phyloP scores from a whole-genome alignment of 2,888 invertebrate species.

The Drosophila mimetica region DNA sequence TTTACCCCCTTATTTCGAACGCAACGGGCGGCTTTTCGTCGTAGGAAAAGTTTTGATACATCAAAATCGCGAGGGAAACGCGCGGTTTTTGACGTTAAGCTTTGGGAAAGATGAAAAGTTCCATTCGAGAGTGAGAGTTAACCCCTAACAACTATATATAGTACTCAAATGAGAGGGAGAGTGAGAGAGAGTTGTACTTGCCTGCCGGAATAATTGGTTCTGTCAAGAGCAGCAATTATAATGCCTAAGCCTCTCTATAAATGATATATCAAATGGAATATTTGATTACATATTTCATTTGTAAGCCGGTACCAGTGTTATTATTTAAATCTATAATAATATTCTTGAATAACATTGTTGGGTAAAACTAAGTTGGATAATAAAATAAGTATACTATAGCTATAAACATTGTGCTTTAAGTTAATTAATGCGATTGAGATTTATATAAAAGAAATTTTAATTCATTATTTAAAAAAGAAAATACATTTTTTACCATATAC shows the following conservation, averaged over 20 bases:
- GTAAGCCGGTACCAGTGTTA: not conserved
- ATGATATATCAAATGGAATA: slow-evolving; percentile 33
- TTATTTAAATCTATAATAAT: not conserved
- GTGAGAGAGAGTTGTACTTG: slow-evolving; percentile 8
- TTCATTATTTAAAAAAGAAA: not conserved
- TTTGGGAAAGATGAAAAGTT: slow-evolving; percentile 25
- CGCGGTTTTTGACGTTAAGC: slow-evolving; percentile 40
- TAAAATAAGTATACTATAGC: not conserved
- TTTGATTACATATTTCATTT: slow-evolving; percentile 25
- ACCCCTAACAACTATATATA: slow-evolving; percentile 12
- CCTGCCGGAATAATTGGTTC: slow-evolving; percentile 64
- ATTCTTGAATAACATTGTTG: not conserved
- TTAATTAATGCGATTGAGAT: too few species aligned
- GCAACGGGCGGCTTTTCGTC: slow-evolving; percentile 30
- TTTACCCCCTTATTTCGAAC: not conserved
- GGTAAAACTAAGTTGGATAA: not conserved
- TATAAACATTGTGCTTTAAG: not conserved
- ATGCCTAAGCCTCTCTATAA: slow-evolving; percentile 23
- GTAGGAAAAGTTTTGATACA: slow-evolving; percentile 32
- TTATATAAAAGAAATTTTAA: too few species aligned
- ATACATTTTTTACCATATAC: too few species aligned
- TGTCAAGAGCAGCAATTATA: slow-evolving; percentile 64
- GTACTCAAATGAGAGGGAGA: slow-evolving; percentile 1
- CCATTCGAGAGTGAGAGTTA: slow-evolving; percentile 18
- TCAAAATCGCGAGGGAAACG: slow-evolving; percentile 46